phyloP scores from a whole-genome alignment of 2,797 vertebrate genomes.

The Crocidura indochinensis region DNA sequence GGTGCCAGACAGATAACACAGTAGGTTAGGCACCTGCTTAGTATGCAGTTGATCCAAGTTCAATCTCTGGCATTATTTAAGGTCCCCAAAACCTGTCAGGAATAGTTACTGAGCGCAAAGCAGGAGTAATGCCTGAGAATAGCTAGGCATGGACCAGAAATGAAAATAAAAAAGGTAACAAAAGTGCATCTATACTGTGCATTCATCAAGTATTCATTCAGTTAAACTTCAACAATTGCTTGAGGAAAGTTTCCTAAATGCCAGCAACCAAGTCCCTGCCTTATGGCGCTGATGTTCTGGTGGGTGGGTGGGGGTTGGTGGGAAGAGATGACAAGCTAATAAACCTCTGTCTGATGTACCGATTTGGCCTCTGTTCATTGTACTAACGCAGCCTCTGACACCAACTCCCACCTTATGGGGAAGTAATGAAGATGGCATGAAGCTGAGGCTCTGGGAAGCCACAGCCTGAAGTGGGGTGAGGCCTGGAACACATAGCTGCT shows the following conservation, averaged over 20 bases:
- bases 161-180: not conserved
- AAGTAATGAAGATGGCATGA: not conserved
- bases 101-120: too few species aligned
- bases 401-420: too few species aligned
- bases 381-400: not conserved
- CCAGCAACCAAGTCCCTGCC: not conserved
- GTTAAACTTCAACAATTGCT: not conserved
- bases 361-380: slow-evolving; percentile 29
- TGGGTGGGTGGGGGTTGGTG: not conserved
- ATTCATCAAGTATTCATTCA: not conserved
- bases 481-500: not conserved
- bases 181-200: not conserved
- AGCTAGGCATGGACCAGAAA: not conserved
- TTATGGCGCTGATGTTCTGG: not conserved
- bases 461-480: not conserved
- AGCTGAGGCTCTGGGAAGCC: not conserved
- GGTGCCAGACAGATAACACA: too few species aligned
- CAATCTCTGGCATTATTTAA: too few species aligned
- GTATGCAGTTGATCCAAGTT: too few species aligned
- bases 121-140: too few species aligned
- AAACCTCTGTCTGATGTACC: slow-evolving; percentile 51
- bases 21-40: too few species aligned
- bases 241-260: not conserved
- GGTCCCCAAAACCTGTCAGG: too few species aligned
- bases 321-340: slow-evolving; percentile 55